A percentile compares a stretch with the other conserved stretches of the same genome.
These are phyloP conservation scores for Corydoras sp. DNA, from an alignment of 2,113 vertebrate genomes.

Conservation along the genomic window DNA sequence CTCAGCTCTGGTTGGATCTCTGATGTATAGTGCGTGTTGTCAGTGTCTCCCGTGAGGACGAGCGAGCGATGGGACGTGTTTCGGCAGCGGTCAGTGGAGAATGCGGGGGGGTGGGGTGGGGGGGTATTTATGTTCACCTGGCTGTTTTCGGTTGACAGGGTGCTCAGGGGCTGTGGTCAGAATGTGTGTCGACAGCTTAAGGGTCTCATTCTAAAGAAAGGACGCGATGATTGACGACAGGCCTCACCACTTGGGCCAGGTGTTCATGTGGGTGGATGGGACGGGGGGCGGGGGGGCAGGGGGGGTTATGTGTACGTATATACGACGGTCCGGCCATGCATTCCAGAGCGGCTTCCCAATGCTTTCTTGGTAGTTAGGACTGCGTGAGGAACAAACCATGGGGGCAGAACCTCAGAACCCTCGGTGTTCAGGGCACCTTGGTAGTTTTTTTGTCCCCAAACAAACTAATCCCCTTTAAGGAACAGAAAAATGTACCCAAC, in stretches of 20 bases:
- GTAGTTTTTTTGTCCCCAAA: too few species aligned
- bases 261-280: slow-evolving; percentile 29
- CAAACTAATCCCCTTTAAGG: too few species aligned
- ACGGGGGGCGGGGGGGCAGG: neutral
- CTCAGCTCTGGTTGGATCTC: too few species aligned
- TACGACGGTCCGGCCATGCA: slow-evolving; percentile 17
- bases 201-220: slow-evolving; percentile 39
- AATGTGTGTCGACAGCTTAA: slow-evolving; percentile 49
- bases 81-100: neutral
- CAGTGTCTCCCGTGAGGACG: too few species aligned
- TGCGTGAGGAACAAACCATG: too few species aligned
- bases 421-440: too few species aligned
- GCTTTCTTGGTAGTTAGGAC: neutral
- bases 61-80: too few species aligned
- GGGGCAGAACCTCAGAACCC: too few species aligned
- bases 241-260: slow-evolving; percentile 42
- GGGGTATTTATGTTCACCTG: slow-evolving; percentile 5
- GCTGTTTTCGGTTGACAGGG: slow-evolving; percentile 27
- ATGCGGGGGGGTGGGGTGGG: too few species aligned
- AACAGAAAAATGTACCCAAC: too few species aligned
- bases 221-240: slow-evolving; percentile 46
- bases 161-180: slow-evolving; percentile 32
- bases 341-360: slow-evolving; percentile 14
- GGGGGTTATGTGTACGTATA: neutral
- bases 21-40: too few species aligned